phyloP scores from a whole-genome alignment of 2,888 invertebrate species.

The Proisotoma minuta region DNA sequence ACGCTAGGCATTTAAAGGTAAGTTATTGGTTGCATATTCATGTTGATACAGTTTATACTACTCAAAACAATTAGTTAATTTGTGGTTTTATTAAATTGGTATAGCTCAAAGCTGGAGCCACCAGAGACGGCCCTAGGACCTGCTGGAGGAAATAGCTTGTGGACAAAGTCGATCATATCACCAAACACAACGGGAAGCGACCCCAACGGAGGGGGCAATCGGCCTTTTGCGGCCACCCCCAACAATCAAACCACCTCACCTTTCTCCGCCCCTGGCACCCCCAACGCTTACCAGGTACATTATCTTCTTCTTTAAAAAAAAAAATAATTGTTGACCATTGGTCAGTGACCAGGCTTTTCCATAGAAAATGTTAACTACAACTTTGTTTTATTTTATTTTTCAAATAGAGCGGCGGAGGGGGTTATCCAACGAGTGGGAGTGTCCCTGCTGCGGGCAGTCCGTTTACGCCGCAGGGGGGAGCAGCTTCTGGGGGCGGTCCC shows the following conservation, averaged over 20 bases:
- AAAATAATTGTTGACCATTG: background rate
- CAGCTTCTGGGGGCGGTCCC: conserved; percentile 45
- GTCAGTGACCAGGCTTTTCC: background rate
- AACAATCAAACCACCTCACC: conserved; percentile 48
- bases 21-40: too few relatives aligned
- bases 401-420: conserved; percentile 38
- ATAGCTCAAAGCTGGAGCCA: conserved; percentile 48
- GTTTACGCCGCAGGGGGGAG: conserved; percentile 47
- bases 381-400: background rate
- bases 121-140: conserved; percentile 47
- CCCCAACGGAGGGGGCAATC: conserved; percentile 47
- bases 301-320: background rate
- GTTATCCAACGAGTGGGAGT: conserved; percentile 45
- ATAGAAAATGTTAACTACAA: too few relatives aligned
- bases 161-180: conserved; percentile 48
- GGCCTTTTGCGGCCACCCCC: conserved; percentile 47
- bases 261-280: conserved; percentile 47
- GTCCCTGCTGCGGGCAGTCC: conserved; percentile 47
- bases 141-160: conserved; percentile 47
- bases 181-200: conserved; percentile 48
- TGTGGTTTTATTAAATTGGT: conserved; percentile 7
- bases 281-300: conserved; percentile 46
- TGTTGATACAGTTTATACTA: too few relatives aligned
- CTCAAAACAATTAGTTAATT: background rate
- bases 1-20: background rate